Evolutionary conservation across 2,797 vertebrate species (phyloP), one percentile per base, ranked within the genome.

Genomic region (Argya squamiceps): DNA sequence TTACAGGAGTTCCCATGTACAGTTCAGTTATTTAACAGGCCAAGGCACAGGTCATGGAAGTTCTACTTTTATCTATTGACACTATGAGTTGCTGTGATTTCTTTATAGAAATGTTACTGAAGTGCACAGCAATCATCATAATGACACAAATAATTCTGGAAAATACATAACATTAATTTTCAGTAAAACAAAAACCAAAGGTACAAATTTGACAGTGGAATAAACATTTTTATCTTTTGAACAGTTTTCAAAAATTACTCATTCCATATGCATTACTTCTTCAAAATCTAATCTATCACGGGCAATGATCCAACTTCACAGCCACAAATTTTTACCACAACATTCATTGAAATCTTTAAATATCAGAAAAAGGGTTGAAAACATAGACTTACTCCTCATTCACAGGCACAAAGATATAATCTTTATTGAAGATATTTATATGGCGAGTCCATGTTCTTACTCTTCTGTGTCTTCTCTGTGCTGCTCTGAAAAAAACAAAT

Each of bases 381-480:
- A 58, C 27, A 65, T 7, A 96, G 86, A 98, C 99, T 99, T 97
- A 99, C 99, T 99, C 99, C 95, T 99, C 99, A 98, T 99, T 99
- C 87, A 99, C 99, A 84, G 99, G 99, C 36, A 99, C 99, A 98
- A 99, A 99, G 65, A 99, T 98, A 81, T 99, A 99, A 98, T 99
- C 99, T 96, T 99, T 99, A 79, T 96, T 98, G 96, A 99, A 99
- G 96, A 99, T 99, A 96, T 99, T 99, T 92, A 99, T 98, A 71
- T 99, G 99, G 36, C 99, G 99, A 46, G 99, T 99, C 99, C 99
- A 99, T 0, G 99, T 99, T 98, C 98, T 99, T 74, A 99, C 99
- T 91, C 99, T 98, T 84, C 98, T 99, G 96, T 99, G 99, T 74
- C 99, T 98, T 97, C 98, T 98, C 91, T 99, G 98, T 75, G 99